Evolutionary conservation across 2,888 invertebrate genomes (phyloP).

Genomic region (Tyria jacobaeae): DNA sequence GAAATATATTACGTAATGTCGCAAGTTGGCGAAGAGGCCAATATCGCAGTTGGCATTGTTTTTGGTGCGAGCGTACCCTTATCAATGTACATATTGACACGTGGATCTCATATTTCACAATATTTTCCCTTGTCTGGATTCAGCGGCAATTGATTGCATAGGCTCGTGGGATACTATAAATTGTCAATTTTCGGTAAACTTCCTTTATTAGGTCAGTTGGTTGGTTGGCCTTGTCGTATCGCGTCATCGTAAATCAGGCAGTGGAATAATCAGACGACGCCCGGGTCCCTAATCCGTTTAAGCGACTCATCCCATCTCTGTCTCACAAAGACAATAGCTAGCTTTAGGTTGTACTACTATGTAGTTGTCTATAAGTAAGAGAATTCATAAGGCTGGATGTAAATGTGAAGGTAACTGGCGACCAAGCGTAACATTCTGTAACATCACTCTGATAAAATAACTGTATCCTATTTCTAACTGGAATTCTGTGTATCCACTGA

Average conservation of each 20-base stretch:
- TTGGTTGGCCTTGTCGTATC: slow-evolving; percentile 69
- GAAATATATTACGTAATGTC: slow-evolving; percentile 65
- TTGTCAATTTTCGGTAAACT: slow-evolving; percentile 71
- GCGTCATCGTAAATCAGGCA: slow-evolving; percentile 84
- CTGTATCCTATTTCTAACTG: slow-evolving; percentile 62
- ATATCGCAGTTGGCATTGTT: slow-evolving; percentile 50
- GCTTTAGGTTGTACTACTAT: slow-evolving; percentile 59
- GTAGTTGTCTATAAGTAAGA: slow-evolving; percentile 49
- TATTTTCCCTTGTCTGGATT: slow-evolving; percentile 56
- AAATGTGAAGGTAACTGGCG: slow-evolving; percentile 65
- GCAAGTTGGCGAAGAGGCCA: slow-evolving; percentile 59
- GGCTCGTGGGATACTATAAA: slow-evolving; percentile 75
- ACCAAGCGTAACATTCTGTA: slow-evolving; percentile 54
- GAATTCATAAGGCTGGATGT: slow-evolving; percentile 66
- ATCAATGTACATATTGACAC: slow-evolving; percentile 69
- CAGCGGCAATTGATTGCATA: slow-evolving; percentile 73
- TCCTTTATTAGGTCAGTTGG: slow-evolving; percentile 73
- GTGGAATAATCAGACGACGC: slow-evolving; percentile 80
- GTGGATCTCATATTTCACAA: slow-evolving; percentile 75
- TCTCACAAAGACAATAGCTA: slow-evolving; percentile 76
- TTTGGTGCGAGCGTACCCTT: slow-evolving; percentile 55
- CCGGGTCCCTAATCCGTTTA: slow-evolving; percentile 78
- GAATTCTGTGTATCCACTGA: slow-evolving; percentile 55
- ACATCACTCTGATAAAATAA: slow-evolving; percentile 40
- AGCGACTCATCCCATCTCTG: slow-evolving; percentile 79